These are phyloP conservation scores for Cheilosia variabilis DNA, from an alignment of 2,888 invertebrate species.

Conservation along the genomic window DNA sequence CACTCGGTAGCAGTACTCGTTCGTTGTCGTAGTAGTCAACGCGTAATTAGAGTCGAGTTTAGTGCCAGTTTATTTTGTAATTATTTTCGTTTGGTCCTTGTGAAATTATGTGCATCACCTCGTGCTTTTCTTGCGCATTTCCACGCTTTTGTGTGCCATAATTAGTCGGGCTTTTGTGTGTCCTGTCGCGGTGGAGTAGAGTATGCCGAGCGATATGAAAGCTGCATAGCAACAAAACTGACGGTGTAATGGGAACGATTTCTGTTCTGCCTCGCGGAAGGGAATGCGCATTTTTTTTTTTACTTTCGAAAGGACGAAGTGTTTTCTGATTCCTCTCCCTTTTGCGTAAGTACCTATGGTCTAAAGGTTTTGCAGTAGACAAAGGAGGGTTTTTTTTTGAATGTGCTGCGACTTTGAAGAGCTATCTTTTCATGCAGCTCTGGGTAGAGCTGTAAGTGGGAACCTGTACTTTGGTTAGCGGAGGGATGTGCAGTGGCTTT, in stretches of 20 bases:
- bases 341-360: background rate
- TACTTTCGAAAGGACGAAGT: slow-evolving; percentile 52
- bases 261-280: slow-evolving; percentile 9
- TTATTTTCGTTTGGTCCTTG: slow-evolving; percentile 72
- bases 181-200: slow-evolving; percentile 17
- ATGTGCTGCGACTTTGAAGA: background rate
- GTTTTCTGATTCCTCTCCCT: background rate
- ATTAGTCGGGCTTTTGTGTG: slow-evolving; percentile 71
- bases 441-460: background rate
- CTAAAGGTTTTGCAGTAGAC: background rate
- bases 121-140: slow-evolving; percentile 58
- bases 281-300: slow-evolving; percentile 50
- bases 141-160: slow-evolving; percentile 57
- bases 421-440: background rate
- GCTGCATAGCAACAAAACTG: slow-evolving; percentile 13
- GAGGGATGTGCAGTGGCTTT: no score
- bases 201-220: background rate
- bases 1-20: background rate
- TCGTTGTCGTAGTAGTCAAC: slow-evolving; percentile 48
- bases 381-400: background rate
- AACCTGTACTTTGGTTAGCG: no score
- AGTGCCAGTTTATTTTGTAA: slow-evolving; percentile 76
- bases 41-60: slow-evolving; percentile 74
- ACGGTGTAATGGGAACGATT: background rate
- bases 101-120: slow-evolving; percentile 64